Evolutionary conservation across 1,140 invertebrate genomes (phyloP), one percentile per base, ranked within the genome.

Genomic region (Pseudomyrmex gracilis): DNA sequence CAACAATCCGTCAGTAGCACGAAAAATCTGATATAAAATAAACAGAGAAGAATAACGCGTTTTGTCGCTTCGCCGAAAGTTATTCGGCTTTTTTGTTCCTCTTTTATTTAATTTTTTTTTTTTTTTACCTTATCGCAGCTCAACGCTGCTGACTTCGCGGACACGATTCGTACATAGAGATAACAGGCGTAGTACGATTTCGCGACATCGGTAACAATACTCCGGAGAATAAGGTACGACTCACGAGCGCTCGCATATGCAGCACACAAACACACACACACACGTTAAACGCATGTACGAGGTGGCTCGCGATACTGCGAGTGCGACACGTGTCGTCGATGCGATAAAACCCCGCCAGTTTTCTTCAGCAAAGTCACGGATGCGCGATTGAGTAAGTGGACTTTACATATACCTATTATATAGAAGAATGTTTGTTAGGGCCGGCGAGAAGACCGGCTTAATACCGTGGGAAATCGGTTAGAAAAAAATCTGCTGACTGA

Each of bases 171-270:
- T 73, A 88, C 86, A 80, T 74, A 87, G 78, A 66, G 87, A 87
- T 85, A 78, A 47, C 49, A 55, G 57, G 57, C 43, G 64, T 60
- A 85, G 78, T 77, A 64, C 80, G 87, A 86, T 82, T 34, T 61
- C 84, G 84, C 84, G 55, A 86, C 47, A 87, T 57, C 53, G 68
- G 84, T 88, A 88, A 89, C 84, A 89, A 88, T 88, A 88, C 76
- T 68, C 85, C 20, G 57, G 9, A 12, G 34, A 47, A 88, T 88
- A 88, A 89, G 70, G 68, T 67, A 55, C 63, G 84, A 64, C 15
- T 5, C 20, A 45, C 53, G 58, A 64, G 61, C 70, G 61, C 73
- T 51, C 58, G 64, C 58, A 58, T 60, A 57, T 68, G 57, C 76
- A 73, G 22, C 47, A 34, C 58, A 47, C 45, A 49, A 9, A 61